Base-by-base conservation (phyloP, 2,113 vertebrate genomes). In the Cyanistes caeruleus region DNA sequence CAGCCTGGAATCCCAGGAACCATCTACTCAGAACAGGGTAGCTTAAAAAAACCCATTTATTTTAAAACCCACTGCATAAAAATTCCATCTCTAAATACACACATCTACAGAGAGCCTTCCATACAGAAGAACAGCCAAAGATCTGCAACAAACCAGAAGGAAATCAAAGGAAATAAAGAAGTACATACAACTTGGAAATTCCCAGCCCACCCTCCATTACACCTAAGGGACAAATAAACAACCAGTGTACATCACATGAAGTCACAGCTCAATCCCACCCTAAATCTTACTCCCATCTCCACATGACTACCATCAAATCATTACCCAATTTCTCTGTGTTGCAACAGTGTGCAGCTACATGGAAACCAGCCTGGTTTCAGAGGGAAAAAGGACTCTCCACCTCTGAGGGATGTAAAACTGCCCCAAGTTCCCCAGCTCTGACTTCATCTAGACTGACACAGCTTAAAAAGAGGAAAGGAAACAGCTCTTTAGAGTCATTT, bases 141-240 rank as follows among this genome's bases (percentile, higher is more conserved):
- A 30, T 35, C 20, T 51, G 52, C 70, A 78, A 48, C 9, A 22
- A 70, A 33, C 33, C 7, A 10, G 13, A 48, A 65, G 12, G 28
- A 84, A 44, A 82, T 3, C 6, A 22, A 62, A 68, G 37, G 13
- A 24, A 67, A 46, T 33, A 25, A 39, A 56, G 25, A 25, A 13
- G 7, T 10, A 37, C 6, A 59, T 10, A 23, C 24, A 44, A 37
- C 9, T 56, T 4, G 2, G 28, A 44, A 68, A 39, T n/a, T 39
- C 55, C 63, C 41, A 30, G 28, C 11, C 30, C 31, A 22, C 46
- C 49, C 48, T 48, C 49, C 15, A 2, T 15, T 6, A 33, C 7
- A 20, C 0, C 0, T 3, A 13, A 0, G 4, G n/a, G 53, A 53
- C 33, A 55, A 62, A 28, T 2, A 56, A 70, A 65, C 0, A 81